phyloP scores from a whole-genome alignment of 2,797 vertebrate genomes.

The Typhlichthys eigenmanni region DNA sequence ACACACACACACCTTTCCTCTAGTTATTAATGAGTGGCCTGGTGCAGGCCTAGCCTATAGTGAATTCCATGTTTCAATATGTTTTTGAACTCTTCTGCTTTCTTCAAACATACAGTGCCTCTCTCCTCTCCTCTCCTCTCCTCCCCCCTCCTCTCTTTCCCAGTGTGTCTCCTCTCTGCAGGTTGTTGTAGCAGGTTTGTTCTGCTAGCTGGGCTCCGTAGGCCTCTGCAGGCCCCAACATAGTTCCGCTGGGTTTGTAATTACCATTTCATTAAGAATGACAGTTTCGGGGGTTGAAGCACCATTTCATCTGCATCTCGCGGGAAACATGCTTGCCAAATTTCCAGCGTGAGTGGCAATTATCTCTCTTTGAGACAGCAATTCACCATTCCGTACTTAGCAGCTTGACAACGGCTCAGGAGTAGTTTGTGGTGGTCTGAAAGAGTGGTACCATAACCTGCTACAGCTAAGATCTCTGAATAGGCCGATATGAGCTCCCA shows the following conservation, averaged over 20 bases:
- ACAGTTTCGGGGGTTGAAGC: conserved; percentile 81
- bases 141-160: conserved; percentile 30
- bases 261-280: conserved; percentile 83
- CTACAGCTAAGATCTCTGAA: conserved; percentile 59
- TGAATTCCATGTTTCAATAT: conserved; percentile 70
- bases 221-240: conserved; percentile 75
- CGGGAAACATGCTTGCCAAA: conserved; percentile 78
- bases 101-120: neutral
- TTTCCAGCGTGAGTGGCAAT: conserved; percentile 78
- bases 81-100: conserved; percentile 40
- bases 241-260: conserved; percentile 82
- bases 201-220: conserved; percentile 69
- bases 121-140: conserved; percentile 8
- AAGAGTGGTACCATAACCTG: conserved; percentile 66
- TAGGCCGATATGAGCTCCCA: conserved; percentile 55
- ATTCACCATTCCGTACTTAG: conserved; percentile 81
- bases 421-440: conserved; percentile 68
- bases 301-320: conserved; percentile 77
- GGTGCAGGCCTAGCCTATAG: conserved; percentile 62
- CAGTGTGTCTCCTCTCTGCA: conserved; percentile 58
- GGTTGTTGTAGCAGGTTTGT: conserved; percentile 77
- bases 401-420: conserved; percentile 67
- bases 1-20: neutral
- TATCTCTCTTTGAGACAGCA: conserved; percentile 76
- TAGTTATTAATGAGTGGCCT: conserved; percentile 74